phyloP scores from a whole-genome alignment of 2,797 vertebrate genomes.

The Onychomys leucogaster region DNA sequence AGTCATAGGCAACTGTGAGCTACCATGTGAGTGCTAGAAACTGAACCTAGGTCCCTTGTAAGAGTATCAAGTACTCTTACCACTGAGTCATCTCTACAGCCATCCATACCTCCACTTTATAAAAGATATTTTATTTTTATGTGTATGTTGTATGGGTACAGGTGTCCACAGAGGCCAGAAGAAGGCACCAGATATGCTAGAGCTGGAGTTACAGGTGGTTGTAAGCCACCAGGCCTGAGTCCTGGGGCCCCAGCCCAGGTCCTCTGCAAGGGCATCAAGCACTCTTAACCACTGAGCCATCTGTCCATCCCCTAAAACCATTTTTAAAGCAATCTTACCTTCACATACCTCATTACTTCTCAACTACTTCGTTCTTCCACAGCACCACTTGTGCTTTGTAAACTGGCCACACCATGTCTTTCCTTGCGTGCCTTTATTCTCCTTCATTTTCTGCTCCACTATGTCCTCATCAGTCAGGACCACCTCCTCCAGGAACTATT shows the following conservation, averaged over 20 bases:
- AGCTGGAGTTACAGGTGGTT: not conserved
- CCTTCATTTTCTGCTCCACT: not conserved
- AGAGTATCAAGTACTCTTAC: not conserved
- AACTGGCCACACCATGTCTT: not conserved
- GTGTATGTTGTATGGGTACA: no score
- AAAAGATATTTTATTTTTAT: not conserved
- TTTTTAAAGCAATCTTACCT: not conserved
- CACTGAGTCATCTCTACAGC: not conserved
- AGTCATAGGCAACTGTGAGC: not conserved
- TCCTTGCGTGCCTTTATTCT: not conserved
- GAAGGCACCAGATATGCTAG: not conserved
- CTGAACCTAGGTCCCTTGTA: not conserved
- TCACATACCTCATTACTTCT: not conserved
- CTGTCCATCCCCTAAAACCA: not conserved
- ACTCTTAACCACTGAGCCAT: not conserved
- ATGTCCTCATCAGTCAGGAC: not conserved
- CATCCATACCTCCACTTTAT: not conserved
- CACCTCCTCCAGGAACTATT: conserved; percentile 16
- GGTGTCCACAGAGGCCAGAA: not conserved
- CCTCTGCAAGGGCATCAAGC: not conserved
- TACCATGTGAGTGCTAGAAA: not conserved
- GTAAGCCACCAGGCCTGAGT: not conserved
- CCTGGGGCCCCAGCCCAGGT: not conserved
- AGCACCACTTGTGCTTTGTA: not conserved
- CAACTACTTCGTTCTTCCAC: no score